Percentiles rank a stretch among this genome's conserved stretches.
These are phyloP conservation scores for Carassius carassius DNA, from an alignment of 2,113 vertebrate species.

Conservation along the genomic window DNA sequence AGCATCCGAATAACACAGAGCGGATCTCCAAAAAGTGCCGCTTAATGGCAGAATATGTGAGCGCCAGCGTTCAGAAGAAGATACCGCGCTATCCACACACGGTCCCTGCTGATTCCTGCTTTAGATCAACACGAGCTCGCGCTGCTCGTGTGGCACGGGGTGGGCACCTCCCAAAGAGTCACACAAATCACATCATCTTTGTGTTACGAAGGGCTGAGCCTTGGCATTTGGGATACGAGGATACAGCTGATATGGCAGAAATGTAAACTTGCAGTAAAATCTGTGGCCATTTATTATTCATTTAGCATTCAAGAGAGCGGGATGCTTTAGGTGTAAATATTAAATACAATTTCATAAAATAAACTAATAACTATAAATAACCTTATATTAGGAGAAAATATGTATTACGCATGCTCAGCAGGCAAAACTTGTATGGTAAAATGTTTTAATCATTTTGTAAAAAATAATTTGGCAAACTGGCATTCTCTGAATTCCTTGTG, in stretches of 20 bases:
- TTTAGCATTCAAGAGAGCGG: neutral
- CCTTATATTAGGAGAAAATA: neutral
- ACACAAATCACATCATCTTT: slow-evolving; percentile 35
- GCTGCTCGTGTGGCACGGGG: slow-evolving; percentile 55
- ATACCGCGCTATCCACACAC: slow-evolving; percentile 58
- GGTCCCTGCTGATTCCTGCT: slow-evolving; percentile 48
- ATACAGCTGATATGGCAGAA: slow-evolving; percentile 10
- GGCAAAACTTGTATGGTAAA: neutral
- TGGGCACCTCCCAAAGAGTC: slow-evolving; percentile 54
- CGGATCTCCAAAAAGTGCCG: slow-evolving; percentile 67
- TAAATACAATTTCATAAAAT: too few species aligned
- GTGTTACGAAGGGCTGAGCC: slow-evolving; percentile 33
- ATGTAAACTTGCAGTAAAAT: slow-evolving; percentile 23
- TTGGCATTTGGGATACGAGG: slow-evolving; percentile 35
- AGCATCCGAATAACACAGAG: slow-evolving; percentile 75
- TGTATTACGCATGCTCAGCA: too few species aligned
- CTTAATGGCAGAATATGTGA: slow-evolving; percentile 63
- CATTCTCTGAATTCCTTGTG: neutral
- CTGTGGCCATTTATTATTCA: slow-evolving; percentile 15
- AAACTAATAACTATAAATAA: too few species aligned
- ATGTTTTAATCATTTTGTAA: neutral
- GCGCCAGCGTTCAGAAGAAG: slow-evolving; percentile 69
- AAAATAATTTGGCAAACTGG: neutral
- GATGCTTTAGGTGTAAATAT: neutral
- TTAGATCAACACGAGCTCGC: slow-evolving; percentile 53